Evolutionary conservation across 2,113 vertebrate species (phyloP).

Genomic region (Lophius piscatorius): DNA sequence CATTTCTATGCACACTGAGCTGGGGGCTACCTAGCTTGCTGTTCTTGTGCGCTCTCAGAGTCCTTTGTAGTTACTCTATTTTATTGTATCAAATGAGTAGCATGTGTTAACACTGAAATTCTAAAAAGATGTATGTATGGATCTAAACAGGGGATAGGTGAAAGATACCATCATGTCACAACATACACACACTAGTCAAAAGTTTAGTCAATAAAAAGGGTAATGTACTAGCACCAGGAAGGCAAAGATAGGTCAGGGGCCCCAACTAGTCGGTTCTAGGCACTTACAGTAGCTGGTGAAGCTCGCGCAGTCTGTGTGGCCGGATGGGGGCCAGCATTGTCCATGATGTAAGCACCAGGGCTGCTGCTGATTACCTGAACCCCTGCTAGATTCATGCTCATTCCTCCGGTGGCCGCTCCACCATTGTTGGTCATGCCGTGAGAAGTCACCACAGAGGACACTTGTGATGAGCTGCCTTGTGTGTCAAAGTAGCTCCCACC

Average conservation of each 20-base stretch:
- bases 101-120: too few relatives aligned
- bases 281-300: constrained; percentile 84
- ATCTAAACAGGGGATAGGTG: too few relatives aligned
- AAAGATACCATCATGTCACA: too few relatives aligned
- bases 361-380: constrained; percentile 85
- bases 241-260: constrained; percentile 1
- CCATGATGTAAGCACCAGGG: constrained; percentile 85
- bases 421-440: constrained; percentile 94
- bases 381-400: constrained; percentile 88
- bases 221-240: too few relatives aligned
- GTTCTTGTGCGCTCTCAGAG: too few relatives aligned
- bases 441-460: constrained; percentile 90
- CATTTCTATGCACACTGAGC: too few relatives aligned
- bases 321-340: constrained; percentile 83
- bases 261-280: not conserved
- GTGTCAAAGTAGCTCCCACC: constrained; percentile 92
- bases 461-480: constrained; percentile 88
- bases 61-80: too few relatives aligned
- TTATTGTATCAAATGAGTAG: too few relatives aligned
- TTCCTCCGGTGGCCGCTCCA: constrained; percentile 85
- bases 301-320: constrained; percentile 89
- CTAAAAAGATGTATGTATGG: too few relatives aligned
- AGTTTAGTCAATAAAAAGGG: constrained; percentile 7
- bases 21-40: too few relatives aligned
- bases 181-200: not conserved